These are phyloP conservation scores for Ptycholaimellus sp. DNA, from an alignment of 2,888 invertebrate genomes.

Conservation along the genomic window DNA sequence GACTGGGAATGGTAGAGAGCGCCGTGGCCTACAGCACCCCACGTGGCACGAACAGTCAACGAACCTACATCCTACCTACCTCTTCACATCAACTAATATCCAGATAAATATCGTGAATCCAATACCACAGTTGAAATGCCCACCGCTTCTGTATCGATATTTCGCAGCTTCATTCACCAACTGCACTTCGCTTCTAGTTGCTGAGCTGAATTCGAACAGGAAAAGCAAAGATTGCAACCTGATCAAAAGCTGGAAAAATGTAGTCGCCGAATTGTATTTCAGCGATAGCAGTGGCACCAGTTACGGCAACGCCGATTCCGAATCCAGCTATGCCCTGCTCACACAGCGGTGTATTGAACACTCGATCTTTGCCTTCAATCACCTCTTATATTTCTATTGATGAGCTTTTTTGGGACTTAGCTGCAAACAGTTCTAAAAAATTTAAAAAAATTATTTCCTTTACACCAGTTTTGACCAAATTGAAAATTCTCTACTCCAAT, in stretches of 20 bases:
- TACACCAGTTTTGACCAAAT: neutral
- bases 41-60: conserved; percentile 49
- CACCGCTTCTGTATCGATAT: conserved; percentile 71
- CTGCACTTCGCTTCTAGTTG: conserved; percentile 19
- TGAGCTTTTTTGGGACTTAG: too few relatives aligned
- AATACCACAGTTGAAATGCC: conserved; percentile 64
- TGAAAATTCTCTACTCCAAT: neutral
- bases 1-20: conserved; percentile 92
- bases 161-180: conserved; percentile 60
- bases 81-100: too few relatives aligned
- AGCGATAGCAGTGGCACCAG: conserved; percentile 76
- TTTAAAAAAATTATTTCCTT: conserved; percentile 3
- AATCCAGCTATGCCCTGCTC: conserved; percentile 94
- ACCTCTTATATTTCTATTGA: too few relatives aligned
- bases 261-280: conserved; percentile 99
- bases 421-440: conserved; percentile 3
- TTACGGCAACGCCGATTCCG: conserved; percentile 53
- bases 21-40: conserved; percentile 94
- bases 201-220: conserved; percentile 1
- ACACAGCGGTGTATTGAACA: conserved; percentile 86
- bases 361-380: conserved; percentile 44
- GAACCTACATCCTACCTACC: neutral
- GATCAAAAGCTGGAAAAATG: conserved; percentile 94
- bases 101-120: too few relatives aligned
- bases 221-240: conserved; percentile 37